A percentile compares a stretch with the other conserved stretches of the same genome.
Conservation (phyloP, 2,113 vertebrate genomes). For the Galbula dea region DNA sequence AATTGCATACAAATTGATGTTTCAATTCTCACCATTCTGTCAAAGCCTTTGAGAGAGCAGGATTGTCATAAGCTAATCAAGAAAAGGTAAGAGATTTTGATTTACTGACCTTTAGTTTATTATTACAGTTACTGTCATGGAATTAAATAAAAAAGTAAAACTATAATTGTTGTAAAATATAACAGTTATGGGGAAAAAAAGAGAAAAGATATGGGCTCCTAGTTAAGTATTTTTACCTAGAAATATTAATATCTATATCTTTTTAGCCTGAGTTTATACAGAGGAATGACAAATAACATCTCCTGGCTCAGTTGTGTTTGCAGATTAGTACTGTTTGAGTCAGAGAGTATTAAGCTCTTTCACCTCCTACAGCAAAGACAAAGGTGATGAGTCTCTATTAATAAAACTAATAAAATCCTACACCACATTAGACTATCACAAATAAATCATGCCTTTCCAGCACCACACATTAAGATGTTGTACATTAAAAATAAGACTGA, state of each 20-base stretch:
- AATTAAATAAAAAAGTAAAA: neutral
- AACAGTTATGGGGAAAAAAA: neutral
- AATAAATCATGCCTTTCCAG: neutral
- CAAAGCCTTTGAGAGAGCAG: neutral
- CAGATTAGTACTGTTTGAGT: constrained; percentile 13
- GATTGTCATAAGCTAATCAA: neutral
- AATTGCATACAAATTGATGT: neutral
- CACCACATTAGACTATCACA: neutral
- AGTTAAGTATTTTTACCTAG: neutral
- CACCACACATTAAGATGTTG: neutral
- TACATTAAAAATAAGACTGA: constrained; percentile 1
- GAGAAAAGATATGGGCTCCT: neutral
- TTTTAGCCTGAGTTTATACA: neutral
- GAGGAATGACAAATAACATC: constrained; percentile 9
- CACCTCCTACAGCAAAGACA: constrained; percentile 36
- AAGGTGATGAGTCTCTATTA: constrained; percentile 43
- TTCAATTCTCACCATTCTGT: neutral
- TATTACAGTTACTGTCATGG: neutral
- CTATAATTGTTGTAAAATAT: neutral
- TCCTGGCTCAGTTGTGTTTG: neutral
- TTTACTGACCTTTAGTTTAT: neutral
- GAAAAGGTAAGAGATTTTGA: neutral
- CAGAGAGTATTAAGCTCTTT: constrained; percentile 36
- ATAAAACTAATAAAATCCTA: constrained; percentile 32
- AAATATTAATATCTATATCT: neutral